Evolutionary conservation across 2,888 invertebrate species (phyloP).

Genomic region (Molorchus minor): DNA sequence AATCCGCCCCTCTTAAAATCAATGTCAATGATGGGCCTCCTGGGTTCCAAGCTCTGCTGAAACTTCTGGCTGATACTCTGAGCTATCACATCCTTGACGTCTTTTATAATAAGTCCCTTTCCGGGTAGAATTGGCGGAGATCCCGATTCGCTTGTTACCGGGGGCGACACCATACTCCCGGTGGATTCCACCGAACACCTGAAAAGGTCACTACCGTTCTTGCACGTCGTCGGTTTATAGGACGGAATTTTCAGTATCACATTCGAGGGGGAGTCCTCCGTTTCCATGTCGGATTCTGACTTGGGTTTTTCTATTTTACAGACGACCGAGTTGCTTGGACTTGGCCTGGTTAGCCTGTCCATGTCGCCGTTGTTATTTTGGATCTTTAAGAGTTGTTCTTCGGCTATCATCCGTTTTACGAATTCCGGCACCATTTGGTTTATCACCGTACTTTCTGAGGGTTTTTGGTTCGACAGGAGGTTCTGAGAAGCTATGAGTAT

Average conservation of each 20-base stretch:
- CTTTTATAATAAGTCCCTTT: constrained; percentile 76
- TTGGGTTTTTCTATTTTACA: constrained; percentile 56
- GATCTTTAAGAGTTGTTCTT: constrained; percentile 64
- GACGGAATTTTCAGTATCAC: constrained; percentile 94
- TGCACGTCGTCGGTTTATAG: constrained; percentile 74
- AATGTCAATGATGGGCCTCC: constrained; percentile 57
- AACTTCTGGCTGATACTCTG: constrained; percentile 91
- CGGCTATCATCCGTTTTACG: constrained; percentile 67
- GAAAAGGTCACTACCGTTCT: constrained; percentile 64
- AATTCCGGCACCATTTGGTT: constrained; percentile 65
- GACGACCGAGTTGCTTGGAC: constrained; percentile 61
- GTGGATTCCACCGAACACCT: constrained; percentile 32
- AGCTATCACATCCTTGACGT: constrained; percentile 92
- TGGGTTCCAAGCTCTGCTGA: constrained; percentile 66
- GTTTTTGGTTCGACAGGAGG: constrained; percentile 52
- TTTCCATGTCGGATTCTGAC: constrained; percentile 61
- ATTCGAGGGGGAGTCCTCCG: constrained; percentile 70
- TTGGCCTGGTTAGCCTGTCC: constrained; percentile 57
- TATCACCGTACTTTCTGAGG: constrained; percentile 58
- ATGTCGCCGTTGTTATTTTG: constrained; percentile 57
- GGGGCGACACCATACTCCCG: constrained; percentile 62
- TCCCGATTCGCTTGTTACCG: constrained; percentile 64
- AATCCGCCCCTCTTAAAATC: constrained; percentile 66
- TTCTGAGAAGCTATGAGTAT: constrained; percentile 62
- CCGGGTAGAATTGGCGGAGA: constrained; percentile 67